Base-by-base conservation (phyloP, 1,140 invertebrate species). In the Galleria mellonella region DNA sequence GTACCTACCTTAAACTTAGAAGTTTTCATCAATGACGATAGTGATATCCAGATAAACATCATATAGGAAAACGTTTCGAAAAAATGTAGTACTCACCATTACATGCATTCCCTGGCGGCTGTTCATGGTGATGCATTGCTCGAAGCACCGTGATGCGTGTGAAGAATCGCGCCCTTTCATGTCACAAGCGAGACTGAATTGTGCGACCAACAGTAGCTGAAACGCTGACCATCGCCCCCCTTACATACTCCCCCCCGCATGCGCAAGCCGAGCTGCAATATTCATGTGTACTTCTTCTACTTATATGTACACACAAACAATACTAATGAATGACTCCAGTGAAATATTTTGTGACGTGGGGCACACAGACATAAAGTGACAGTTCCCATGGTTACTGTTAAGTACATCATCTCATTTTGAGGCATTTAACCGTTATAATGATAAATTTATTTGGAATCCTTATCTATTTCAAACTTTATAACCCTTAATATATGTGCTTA, bases 81-180 rank as follows among this genome's bases (percentile, higher is more conserved):
- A 27, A 37, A 41, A 9, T 1, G 29, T 38, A n/a, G 11, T 44
- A 81, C 82, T 72, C 53, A 85, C 82, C 82, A 69, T 85, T 85
- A 67, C 76, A 83, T 75, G 75, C 78, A 71, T 82, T 83, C 73
- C 78, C 64, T 77, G 71, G 71, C 65, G 81, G 74, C 62, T 79
- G 78, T 82, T 82, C 82, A 85, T 85, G 62, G 59, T 82, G 78
- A 85, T 82, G 82, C 82, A 85, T 85, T 85, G 70, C 82, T 85
- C 82, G 78, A 71, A 83, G 82, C 82, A 85, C 82, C 82, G 78
- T 82, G 82, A 66, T 82, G 67, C 64, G 71, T 83, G 60, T 77
- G 62, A 62, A 79, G 72, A 65, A 77, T 73, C 73, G 78, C 82
- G 68, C 73, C 82, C 78, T 85, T 75, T 85, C 82, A 85, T 83